These are phyloP conservation scores for Stramonita haemastoma DNA, from an alignment of 2,888 invertebrate species.

Conservation along the genomic window DNA sequence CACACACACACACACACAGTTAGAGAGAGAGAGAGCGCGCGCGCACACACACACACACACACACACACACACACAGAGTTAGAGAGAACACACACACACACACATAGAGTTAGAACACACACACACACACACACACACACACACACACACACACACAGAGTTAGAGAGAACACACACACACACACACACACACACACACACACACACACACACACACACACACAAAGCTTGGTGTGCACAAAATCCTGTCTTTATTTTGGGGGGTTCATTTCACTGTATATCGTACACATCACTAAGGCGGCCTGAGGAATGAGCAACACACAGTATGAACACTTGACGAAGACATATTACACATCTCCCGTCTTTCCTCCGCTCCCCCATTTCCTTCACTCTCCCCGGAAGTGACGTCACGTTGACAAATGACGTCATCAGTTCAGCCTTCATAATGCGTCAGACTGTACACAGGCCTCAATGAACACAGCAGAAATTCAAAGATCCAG, in stretches of 20 bases:
- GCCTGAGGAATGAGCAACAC: constrained; percentile 18
- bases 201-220: not conserved
- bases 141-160: constrained; percentile 4
- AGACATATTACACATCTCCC: no score
- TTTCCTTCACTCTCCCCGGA: no score
- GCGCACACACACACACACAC: no score
- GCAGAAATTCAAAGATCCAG: no score
- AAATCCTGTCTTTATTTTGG: not conserved
- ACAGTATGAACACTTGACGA: not conserved
- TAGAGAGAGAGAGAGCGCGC: no score
- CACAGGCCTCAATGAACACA: no score
- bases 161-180: not conserved
- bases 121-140: constrained; percentile 21
- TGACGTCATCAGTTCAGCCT: no score
- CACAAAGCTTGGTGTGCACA: not conserved
- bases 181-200: constrained; percentile 19
- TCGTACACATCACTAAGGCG: constrained; percentile 32
- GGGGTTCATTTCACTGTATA: not conserved
- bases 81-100: not conserved
- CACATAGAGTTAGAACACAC: no score
- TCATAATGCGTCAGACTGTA: no score
- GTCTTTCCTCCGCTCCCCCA: no score
- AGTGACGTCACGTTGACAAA: no score
- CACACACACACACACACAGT: not conserved
- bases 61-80: no score